phyloP scores from a whole-genome alignment of 2,113 vertebrate genomes.

The Urocitellus parryii region DNA sequence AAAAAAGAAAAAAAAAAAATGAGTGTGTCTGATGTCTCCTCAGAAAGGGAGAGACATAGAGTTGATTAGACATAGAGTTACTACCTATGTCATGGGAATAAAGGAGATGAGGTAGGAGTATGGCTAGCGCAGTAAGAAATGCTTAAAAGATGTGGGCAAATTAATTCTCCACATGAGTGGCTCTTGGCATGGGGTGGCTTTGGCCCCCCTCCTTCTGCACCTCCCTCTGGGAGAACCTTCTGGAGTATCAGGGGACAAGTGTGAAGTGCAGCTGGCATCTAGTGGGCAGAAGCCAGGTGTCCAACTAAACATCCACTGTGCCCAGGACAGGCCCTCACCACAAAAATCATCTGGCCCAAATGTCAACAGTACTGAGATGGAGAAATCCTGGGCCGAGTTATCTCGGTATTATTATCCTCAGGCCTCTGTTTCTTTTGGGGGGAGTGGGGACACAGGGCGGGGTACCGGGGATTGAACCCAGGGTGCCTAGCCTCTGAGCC shows the following conservation, averaged over 20 bases:
- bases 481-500: too few relatives aligned
- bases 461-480: too few relatives aligned
- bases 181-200: neutral
- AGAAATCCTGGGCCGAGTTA: neutral
- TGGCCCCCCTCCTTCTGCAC: neutral
- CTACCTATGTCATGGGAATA: neutral
- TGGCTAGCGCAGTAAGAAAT: neutral
- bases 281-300: neutral
- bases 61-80: neutral
- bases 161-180: neutral
- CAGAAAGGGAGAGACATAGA: neutral
- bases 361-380: fast-evolving
- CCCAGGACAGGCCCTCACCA: neutral
- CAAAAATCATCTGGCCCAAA: neutral
- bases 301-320: neutral
- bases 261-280: neutral
- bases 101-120: neutral
- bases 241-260: neutral
- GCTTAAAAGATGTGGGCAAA: neutral
- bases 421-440: neutral
- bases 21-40: neutral
- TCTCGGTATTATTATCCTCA: neutral
- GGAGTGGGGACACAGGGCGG: too few relatives aligned
- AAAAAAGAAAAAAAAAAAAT: too few relatives aligned
- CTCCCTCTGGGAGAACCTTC: neutral